A percentile compares a stretch with the other conserved stretches of the same genome.
Evolutionary conservation across 2,113 vertebrate species (phyloP).

Genomic region (Corythoichthys intestinalis): DNA sequence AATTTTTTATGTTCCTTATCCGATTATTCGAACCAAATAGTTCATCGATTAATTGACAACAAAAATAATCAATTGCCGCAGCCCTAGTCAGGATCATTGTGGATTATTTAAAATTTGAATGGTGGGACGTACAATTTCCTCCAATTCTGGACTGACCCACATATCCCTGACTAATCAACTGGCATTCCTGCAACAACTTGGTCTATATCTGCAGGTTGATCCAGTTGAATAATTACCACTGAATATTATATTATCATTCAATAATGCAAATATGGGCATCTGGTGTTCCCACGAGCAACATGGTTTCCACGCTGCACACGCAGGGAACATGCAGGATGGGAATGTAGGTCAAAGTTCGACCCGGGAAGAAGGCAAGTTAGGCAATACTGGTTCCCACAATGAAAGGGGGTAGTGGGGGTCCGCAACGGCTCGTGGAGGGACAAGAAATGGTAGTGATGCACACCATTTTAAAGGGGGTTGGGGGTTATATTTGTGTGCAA

Average conservation of each 20-base stretch:
- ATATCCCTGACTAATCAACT: too few species aligned
- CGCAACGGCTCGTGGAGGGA: not conserved
- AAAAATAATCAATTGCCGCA: too few species aligned
- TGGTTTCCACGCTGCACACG: not conserved
- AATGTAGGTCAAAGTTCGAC: conserved; percentile 67
- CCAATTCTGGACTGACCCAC: too few species aligned
- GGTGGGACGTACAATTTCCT: too few species aligned
- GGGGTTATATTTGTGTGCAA: not conserved
- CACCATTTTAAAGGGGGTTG: not conserved
- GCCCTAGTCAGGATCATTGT: too few species aligned
- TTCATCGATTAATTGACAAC: too few species aligned
- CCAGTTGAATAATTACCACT: not conserved
- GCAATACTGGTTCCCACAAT: conserved; percentile 31
- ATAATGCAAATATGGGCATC: conserved; percentile 10
- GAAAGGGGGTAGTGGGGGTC: not conserved
- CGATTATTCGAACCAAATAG: too few species aligned
- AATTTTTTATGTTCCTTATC: too few species aligned
- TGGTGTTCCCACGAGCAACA: not conserved
- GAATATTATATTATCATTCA: conserved; percentile 5
- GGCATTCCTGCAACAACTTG: not conserved
- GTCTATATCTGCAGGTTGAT: not conserved
- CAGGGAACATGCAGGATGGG: conserved; percentile 13
- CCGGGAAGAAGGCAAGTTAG: conserved; percentile 40
- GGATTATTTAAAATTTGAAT: too few species aligned
- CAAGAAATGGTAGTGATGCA: not conserved